Base-by-base conservation (phyloP, 2,797 vertebrate genomes). In the Oryzias sinensis region DNA sequence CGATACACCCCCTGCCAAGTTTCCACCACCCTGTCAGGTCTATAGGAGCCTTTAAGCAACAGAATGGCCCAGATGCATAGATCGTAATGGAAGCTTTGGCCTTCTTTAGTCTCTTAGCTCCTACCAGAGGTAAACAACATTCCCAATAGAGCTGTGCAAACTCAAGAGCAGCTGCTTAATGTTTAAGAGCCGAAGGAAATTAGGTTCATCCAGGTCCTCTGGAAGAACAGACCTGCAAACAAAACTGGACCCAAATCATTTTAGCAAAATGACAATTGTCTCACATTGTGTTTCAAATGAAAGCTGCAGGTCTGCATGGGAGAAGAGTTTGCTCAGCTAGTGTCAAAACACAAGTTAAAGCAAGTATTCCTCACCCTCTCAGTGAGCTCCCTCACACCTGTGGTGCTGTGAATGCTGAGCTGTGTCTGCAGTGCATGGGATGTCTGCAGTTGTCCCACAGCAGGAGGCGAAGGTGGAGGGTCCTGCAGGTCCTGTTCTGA, bases 401-500 rank as follows among this genome's bases (percentile, higher is more conserved):
- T 66, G 79, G 65, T 49, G 29, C 66, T 55, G 75, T 79, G 72
- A 65, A 82, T 82, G 80, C 70, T 83, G 75, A 69, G 69, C 58
- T 79, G 69, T 37, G 74, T 37, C 33, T 11, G 20, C 20, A 22
- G 53, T 16, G 46, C 65, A 53, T 60, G 59, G 41, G 75, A 72
- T 37, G 53, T 56, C 62, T 83, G 71, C 15, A 59, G 58, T 53
- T 76, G 62, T 74, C 64, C 80, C 55, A 77, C 51, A 59, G 69
- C 42, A 16, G 81, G 49, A 40, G 70, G 49, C 49, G 65, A 60
- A 56, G 87, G 80, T 72, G 87, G 80, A 73, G 92, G 87, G 58
- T 94, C 90, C 72, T 92, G 76, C 85, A 88, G 89, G 89, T 94
- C 90, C 82, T 89, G 87, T 47, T 92, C 90, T 56, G 67, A 87